phyloP scores from a whole-genome alignment of 2,888 invertebrate genomes.

The Nomada flava region DNA sequence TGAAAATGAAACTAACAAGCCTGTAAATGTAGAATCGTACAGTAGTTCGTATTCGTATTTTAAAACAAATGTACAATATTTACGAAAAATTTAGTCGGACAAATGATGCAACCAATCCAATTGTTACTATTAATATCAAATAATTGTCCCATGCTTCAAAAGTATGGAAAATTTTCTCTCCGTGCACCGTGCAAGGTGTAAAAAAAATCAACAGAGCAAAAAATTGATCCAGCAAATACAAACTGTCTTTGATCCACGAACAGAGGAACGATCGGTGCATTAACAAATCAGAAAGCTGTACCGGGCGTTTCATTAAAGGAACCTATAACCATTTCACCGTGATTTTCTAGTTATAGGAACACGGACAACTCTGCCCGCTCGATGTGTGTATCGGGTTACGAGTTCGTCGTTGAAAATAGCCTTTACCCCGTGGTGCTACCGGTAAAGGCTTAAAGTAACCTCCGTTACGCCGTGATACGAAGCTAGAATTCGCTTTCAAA shows the following conservation, averaged over 20 bases:
- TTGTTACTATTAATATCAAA: too few relatives aligned
- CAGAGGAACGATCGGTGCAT: not conserved
- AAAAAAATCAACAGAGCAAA: not conserved
- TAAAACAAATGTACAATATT: too few relatives aligned
- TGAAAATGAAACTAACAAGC: too few relatives aligned
- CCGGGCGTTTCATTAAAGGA: constrained; percentile 12
- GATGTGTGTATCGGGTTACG: constrained; percentile 75
- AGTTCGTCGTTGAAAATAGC: constrained; percentile 77
- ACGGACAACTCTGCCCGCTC: constrained; percentile 54
- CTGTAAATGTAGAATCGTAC: too few relatives aligned
- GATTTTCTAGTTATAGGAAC: constrained; percentile 45
- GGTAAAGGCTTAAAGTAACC: constrained; percentile 72
- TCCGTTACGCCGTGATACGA: constrained; percentile 37
- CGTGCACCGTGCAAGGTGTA: not conserved
- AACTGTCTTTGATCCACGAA: not conserved
- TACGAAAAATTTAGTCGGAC: too few relatives aligned
- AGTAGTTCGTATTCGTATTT: too few relatives aligned
- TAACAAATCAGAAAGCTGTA: not conserved
- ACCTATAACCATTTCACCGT: constrained; percentile 7
- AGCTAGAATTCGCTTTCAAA: constrained; percentile 37
- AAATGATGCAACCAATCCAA: too few relatives aligned
- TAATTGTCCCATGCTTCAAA: too few relatives aligned
- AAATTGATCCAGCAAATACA: not conserved
- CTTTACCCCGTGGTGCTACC: constrained; percentile 64
- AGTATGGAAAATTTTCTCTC: not conserved